Evolutionary conservation across 2,888 invertebrate genomes (phyloP), one percentile per base, ranked within the genome.

Genomic region (Chaitophorus viminalis): DNA sequence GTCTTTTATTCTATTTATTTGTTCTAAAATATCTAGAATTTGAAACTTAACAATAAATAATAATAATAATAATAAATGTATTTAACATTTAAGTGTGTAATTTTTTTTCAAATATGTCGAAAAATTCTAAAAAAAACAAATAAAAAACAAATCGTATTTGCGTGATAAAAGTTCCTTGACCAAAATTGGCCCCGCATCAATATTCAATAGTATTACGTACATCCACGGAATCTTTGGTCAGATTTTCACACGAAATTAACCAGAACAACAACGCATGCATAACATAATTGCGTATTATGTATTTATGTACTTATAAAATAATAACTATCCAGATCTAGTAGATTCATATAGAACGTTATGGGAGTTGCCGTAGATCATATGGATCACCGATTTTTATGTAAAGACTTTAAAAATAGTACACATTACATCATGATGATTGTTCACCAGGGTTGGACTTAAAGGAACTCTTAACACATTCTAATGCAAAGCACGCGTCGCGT

Each of bases 31-130:
- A 72, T 78, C 86, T 86, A 86, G 54, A 78, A 78, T 86, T 76
- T 31, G 72, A 86, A 86, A 86, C 86, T 86, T 86, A 86, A 86
- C 86, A 72, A 86, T 79, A 86, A 85, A 84, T 84, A 78, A 86
- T 86, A 76, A 84, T 75, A 65, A 65, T 74, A 75, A 77, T 82
- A 75, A 82, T 74, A 74, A 74, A 74, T 52, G 46, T 77, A 39
- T 83, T 31, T 39, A 33, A 78, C 21, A 86, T 29, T 78, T 46
- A 65, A 8, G 17, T 65, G 76, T 60, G 29, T 75, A 74, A 54
- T 65, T 75, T 60, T 65, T n/a, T 29, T 76, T 84, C 76, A 82
- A 84, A 76, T 31, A 84, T 17, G 21, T 46, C 9, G 1, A 75
- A 29, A 60, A 29, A 75, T 75, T 83, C 83, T 75, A 75, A 39